phyloP scores from a whole-genome alignment of 2,113 vertebrate genomes.

The Psettodes erumei region DNA sequence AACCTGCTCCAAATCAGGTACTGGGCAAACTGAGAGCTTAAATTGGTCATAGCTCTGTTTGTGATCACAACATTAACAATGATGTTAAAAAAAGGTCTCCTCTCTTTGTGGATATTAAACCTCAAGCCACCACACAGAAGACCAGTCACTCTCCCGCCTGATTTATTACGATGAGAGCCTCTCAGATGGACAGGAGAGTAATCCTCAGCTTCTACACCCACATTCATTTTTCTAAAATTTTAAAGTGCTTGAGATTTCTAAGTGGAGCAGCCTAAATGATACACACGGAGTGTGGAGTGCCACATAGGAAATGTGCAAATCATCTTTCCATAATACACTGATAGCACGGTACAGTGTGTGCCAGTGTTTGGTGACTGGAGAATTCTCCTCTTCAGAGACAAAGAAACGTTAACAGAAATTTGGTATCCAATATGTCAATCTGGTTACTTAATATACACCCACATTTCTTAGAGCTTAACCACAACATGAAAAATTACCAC shows the following conservation, averaged over 20 bases:
- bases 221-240: constrained; percentile 60
- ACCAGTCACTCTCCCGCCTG: constrained; percentile 32
- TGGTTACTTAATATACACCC: constrained; percentile 68
- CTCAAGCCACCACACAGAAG: constrained; percentile 43
- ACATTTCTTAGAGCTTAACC: constrained; percentile 65
- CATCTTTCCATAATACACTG: constrained; percentile 28
- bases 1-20: not conserved
- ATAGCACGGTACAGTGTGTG: not conserved
- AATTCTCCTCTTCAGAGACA: constrained; percentile 53
- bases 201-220: constrained; percentile 42
- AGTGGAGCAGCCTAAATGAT: constrained; percentile 55
- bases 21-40: not conserved
- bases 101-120: constrained; percentile 41
- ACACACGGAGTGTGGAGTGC: constrained; percentile 34
- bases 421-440: constrained; percentile 46
- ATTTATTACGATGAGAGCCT: constrained; percentile 56
- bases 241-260: constrained; percentile 52
- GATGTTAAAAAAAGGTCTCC: constrained; percentile 11
- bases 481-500: constrained; percentile 78
- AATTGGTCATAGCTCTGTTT: constrained; percentile 12
- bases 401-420: constrained; percentile 46
- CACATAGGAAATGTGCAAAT: constrained; percentile 35
- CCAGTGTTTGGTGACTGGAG: constrained; percentile 22
- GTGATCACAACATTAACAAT: constrained; percentile 25
- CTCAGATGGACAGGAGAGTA: constrained; percentile 49